Base-by-base conservation (phyloP, 1,140 invertebrate genomes). In the Meloidogyne chitwoodi region DNA sequence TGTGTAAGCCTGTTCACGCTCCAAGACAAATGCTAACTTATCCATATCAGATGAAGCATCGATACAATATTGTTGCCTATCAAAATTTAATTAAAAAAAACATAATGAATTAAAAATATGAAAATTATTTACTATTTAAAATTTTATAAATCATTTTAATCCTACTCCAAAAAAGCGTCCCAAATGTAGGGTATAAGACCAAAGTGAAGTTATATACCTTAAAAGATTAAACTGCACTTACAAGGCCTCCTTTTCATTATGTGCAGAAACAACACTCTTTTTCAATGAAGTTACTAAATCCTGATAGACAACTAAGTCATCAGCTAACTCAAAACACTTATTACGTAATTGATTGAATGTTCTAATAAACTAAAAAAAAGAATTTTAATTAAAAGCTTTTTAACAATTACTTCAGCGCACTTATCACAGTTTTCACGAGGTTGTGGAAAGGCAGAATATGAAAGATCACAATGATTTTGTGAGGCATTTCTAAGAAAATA, bases 1-100 rank as follows among this genome's bases (percentile, higher is more conserved):
- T 27, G 79, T 72, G 19, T 81, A 61, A 22, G 61, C 29, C 44
- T 75, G 82, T 81, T 80, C 79, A 19, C 79, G 74, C 34, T 80
- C 79, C 22, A 80, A 64, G 67, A 82, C 74, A 41, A 81, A 78
- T 12, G 82, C 80, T 26, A 80, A 63, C 67, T 79, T 77, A 26
- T 77, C 79, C 38, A 44, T 64, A 14, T 71, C 75, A 22, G 75
- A 79, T 5, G 80, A 24, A 19, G 67, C 56, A 14, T 81, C 74
- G 24, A 48, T 27, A 62, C 65, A 71, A 38, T 26, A 73, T 38
- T 41, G 78, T 29, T 80, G 82, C 27, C 63, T 65, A 56, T 16
- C 48, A 41, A 64, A 66, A 67, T 73, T 38, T 24, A 62, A 78
- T 27, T 27, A 70, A 27, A n/a, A n/a, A n/a, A n/a, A n/a, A n/a